A percentile compares a stretch with the other conserved stretches of the same genome.
Conservation (phyloP, 2,797 vertebrate genomes). For the Masticophis lateralis region DNA sequence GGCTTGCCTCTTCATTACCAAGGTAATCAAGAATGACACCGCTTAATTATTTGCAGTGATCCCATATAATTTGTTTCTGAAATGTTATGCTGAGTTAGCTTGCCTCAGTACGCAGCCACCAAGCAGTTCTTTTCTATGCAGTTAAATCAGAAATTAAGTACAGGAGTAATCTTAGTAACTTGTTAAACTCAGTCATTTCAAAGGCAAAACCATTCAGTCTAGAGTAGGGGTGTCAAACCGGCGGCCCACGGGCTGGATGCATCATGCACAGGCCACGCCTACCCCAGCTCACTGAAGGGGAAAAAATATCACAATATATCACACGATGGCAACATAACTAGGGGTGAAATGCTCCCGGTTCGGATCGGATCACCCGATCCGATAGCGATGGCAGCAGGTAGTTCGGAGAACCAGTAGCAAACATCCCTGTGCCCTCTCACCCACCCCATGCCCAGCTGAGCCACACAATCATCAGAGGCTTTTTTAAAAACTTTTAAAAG, state of each 20-base stretch:
- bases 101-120: neutral
- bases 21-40: neutral
- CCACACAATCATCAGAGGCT: too few relatives aligned
- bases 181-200: neutral
- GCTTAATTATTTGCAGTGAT: constrained; percentile 32
- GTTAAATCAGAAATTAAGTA: constrained; percentile 7
- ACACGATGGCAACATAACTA: neutral
- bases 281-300: neutral
- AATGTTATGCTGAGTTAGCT: constrained; percentile 24
- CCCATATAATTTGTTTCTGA: constrained; percentile 13
- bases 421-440: too few relatives aligned
- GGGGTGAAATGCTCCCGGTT: too few relatives aligned
- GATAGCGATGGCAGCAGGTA: too few relatives aligned
- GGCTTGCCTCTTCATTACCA: constrained; percentile 8
- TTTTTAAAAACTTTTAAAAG: too few relatives aligned
- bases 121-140: constrained; percentile 2
- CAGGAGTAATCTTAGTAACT: constrained; percentile 1
- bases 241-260: rapidly evolving
- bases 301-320: neutral
- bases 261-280: rapidly evolving
- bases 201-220: neutral
- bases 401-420: too few relatives aligned
- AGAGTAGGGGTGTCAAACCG: neutral
- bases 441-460: too few relatives aligned
- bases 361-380: too few relatives aligned